These are phyloP conservation scores for Melipona beecheii DNA, from an alignment of 2,888 invertebrate species.

Conservation along the genomic window DNA sequence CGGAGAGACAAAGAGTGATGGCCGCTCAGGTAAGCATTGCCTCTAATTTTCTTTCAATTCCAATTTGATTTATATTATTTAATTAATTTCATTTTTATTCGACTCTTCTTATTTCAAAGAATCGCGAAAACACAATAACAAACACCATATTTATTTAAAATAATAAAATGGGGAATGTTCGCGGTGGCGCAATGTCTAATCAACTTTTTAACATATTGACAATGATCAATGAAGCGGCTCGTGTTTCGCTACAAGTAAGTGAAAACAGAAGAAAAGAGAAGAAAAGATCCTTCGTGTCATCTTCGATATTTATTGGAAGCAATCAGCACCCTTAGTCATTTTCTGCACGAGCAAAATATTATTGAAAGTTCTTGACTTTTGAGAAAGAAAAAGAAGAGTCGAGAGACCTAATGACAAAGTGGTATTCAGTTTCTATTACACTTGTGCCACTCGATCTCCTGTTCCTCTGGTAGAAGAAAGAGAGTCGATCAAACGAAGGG, in stretches of 20 bases:
- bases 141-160: background rate
- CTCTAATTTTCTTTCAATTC: background rate
- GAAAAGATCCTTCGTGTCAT: constrained; percentile 45
- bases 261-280: background rate
- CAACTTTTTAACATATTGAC: background rate
- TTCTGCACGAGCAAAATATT: background rate
- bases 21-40: constrained; percentile 92
- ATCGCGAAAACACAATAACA: too few species aligned
- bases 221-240: constrained; percentile 4
- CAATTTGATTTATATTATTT: background rate
- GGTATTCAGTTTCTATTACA: constrained; percentile 60
- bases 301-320: constrained; percentile 31
- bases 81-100: background rate
- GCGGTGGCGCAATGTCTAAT: too few species aligned
- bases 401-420: constrained; percentile 9
- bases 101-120: background rate
- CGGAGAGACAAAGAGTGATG: constrained; percentile 97
- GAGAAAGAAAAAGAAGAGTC: background rate
- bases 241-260: background rate
- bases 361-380: constrained; percentile 2
- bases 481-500: constrained; percentile 7
- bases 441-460: constrained; percentile 57
- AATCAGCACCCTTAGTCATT: background rate
- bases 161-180: too few species aligned
- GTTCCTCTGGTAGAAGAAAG: background rate